Percentiles rank a stretch among this genome's conserved stretches.
phyloP scores from a whole-genome alignment of 2,113 vertebrate genomes.

The Anoplopoma fimbria region DNA sequence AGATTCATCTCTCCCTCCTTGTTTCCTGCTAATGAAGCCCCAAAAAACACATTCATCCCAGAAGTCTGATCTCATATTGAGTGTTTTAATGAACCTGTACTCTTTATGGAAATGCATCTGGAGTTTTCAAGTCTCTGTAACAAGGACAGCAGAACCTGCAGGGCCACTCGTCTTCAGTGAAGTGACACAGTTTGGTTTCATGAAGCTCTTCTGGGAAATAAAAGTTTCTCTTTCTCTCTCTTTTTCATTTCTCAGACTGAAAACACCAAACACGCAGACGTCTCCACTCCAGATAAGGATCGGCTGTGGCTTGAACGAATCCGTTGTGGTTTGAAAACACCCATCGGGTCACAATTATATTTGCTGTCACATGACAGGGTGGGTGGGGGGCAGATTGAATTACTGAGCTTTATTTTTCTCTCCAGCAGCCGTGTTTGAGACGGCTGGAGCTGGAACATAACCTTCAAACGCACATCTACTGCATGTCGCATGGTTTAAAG shows the following conservation, averaged over 20 bases:
- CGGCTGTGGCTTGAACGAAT: conserved; percentile 22
- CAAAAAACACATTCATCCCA: too few species aligned
- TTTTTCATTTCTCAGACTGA: conserved; percentile 8
- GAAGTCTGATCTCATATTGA: background rate
- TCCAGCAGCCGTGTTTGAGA: background rate
- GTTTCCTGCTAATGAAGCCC: background rate
- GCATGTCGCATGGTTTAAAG: background rate
- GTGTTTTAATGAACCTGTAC: background rate
- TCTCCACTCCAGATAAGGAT: conserved; percentile 19
- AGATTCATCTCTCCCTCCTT: background rate
- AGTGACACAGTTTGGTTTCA: too few species aligned
- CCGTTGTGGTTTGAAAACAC: conserved; percentile 15
- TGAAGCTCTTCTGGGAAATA: conserved; percentile 43
- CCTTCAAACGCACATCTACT: conserved; percentile 6
- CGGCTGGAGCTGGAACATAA: background rate
- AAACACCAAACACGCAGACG: conserved; percentile 10
- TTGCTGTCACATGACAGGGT: conserved; percentile 49
- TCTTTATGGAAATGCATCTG: background rate
- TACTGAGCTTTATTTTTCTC: too few species aligned
- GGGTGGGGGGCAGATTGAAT: conserved; percentile 38
- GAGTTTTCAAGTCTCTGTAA: background rate
- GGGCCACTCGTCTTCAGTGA: too few species aligned
- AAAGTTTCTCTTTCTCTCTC: background rate
- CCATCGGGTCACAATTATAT: conserved; percentile 43
- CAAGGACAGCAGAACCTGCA: conserved; percentile 54